These are phyloP conservation scores for Pungitius pungitius DNA, from an alignment of 2,113 vertebrate species.

Conservation along the genomic window DNA sequence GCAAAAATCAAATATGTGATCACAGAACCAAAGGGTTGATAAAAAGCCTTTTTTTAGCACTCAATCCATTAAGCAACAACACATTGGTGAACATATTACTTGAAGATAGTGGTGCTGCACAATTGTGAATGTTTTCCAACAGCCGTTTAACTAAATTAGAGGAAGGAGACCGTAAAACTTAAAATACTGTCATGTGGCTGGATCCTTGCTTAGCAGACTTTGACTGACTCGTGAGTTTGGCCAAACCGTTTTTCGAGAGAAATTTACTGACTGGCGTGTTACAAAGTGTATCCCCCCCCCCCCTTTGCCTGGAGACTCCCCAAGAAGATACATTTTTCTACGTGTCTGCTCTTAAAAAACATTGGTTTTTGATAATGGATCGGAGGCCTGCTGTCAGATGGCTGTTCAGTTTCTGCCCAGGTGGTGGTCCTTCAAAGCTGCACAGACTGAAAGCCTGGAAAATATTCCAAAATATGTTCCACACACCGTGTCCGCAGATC, in stretches of 20 bases:
- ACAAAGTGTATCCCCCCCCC: slow-evolving; percentile 8
- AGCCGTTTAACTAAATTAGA: neutral
- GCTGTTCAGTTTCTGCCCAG: neutral
- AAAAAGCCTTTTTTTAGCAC: neutral
- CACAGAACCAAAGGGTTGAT: neutral
- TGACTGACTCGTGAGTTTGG: neutral
- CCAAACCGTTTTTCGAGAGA: slow-evolving; percentile 6
- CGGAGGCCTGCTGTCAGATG: slow-evolving; percentile 11
- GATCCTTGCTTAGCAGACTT: neutral
- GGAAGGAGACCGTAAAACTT: neutral
- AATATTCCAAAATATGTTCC: neutral
- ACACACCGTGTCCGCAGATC: neutral
- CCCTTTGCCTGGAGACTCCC: neutral
- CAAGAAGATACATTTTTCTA: neutral
- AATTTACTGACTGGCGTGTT: neutral
- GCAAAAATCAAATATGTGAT: neutral
- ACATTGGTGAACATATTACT: neutral
- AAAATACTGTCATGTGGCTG: neutral
- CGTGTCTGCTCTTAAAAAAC: neutral
- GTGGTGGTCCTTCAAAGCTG: slow-evolving; percentile 14
- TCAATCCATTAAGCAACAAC: neutral
- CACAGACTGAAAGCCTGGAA: slow-evolving; percentile 6
- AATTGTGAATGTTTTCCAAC: neutral
- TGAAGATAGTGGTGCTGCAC: neutral
- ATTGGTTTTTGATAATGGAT: slow-evolving; percentile 20